Conservation (phyloP, 2,113 vertebrate species). For the Spizaetus ornatus region DNA sequence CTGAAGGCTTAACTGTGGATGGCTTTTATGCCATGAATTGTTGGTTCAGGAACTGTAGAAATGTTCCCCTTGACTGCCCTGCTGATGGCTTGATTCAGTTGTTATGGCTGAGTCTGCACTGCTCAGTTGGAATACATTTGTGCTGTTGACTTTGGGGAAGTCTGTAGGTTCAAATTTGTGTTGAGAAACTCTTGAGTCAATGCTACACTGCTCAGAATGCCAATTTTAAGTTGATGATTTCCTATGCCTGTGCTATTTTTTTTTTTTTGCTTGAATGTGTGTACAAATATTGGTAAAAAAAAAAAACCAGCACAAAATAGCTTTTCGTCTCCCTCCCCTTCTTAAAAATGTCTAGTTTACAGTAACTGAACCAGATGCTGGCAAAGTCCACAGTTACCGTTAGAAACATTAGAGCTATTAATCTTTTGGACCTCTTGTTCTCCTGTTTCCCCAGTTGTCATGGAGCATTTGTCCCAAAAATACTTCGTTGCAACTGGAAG, state of each 20-base stretch:
- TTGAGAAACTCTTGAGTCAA: background rate
- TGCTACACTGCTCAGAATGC: background rate
- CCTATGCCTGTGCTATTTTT: background rate
- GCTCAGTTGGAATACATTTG: background rate
- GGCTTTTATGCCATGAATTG: background rate
- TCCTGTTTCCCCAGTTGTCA: background rate
- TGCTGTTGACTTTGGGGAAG: background rate
- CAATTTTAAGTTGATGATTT: background rate
- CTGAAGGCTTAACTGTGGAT: background rate
- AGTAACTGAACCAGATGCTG: background rate
- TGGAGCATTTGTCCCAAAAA: background rate
- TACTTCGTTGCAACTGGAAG: background rate
- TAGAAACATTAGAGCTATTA: background rate
- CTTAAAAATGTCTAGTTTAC: background rate
- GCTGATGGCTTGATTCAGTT: background rate
- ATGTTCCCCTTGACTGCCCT: background rate
- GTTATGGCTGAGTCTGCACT: fast-evolving
- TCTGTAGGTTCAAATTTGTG: background rate
- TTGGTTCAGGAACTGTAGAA: background rate
- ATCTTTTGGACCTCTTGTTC: background rate
- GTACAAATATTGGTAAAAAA: background rate
- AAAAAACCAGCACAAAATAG: background rate
- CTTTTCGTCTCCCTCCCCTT: background rate
- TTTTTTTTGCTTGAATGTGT: background rate
- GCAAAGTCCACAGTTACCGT: background rate